phyloP scores from a whole-genome alignment of 1,140 invertebrate genomes.

The Bombus superbus region DNA sequence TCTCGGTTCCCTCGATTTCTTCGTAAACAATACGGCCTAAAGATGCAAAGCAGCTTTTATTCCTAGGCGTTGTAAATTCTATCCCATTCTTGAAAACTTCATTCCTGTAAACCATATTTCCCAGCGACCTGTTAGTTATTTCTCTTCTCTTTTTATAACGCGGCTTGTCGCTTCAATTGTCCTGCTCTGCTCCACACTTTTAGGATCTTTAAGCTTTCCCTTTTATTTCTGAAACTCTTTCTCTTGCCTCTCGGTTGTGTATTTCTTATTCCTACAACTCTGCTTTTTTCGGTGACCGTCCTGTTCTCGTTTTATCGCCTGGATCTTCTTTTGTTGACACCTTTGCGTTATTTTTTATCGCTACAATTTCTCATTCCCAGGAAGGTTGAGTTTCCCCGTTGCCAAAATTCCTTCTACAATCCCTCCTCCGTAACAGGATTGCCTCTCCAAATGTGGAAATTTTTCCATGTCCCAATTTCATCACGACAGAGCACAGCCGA shows the following conservation, averaged over 20 bases:
- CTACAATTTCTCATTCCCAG: neutral
- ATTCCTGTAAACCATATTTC: neutral
- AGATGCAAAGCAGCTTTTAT: neutral
- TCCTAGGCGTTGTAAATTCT: neutral
- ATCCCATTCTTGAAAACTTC: neutral
- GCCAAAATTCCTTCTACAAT: neutral
- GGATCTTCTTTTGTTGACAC: neutral
- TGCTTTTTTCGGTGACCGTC: neutral
- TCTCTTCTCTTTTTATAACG: neutral
- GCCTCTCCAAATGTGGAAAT: neutral
- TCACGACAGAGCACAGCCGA: neutral
- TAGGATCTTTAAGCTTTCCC: neutral
- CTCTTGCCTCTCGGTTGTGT: neutral
- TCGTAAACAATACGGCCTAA: no score
- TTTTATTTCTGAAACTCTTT: neutral
- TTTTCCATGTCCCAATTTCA: conserved; percentile 8
- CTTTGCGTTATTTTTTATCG: neutral
- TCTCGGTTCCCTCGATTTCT: neutral
- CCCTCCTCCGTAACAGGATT: neutral
- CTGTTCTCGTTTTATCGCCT: neutral
- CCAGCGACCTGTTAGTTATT: neutral
- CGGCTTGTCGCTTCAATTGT: neutral
- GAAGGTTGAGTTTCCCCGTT: neutral
- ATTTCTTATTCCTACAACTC: neutral
- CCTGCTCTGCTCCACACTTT: neutral